These are phyloP conservation scores for Lamprologus callipterus DNA, from an alignment of 2,113 vertebrate genomes.

Conservation along the genomic window DNA sequence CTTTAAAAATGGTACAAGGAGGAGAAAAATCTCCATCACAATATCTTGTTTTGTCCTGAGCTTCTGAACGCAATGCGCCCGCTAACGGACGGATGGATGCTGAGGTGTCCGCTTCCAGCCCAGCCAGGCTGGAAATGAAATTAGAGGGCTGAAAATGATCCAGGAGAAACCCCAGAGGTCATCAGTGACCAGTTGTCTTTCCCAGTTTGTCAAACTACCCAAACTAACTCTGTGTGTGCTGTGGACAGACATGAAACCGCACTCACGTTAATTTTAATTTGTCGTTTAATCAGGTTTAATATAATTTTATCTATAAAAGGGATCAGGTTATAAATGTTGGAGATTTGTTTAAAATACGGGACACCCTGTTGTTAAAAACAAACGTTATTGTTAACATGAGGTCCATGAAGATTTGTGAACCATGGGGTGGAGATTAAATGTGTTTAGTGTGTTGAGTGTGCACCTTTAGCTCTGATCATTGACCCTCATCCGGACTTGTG, in stretches of 20 bases:
- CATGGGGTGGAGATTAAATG: background rate
- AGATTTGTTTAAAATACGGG: background rate
- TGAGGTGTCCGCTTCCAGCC: background rate
- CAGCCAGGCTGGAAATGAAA: background rate
- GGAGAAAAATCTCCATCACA: background rate
- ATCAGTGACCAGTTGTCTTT: background rate
- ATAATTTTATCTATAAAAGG: background rate
- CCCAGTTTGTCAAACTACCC: background rate
- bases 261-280: background rate
- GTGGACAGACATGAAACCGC: background rate
- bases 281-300: background rate
- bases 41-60: background rate
- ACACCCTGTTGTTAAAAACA: background rate
- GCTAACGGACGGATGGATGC: background rate
- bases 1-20: background rate
- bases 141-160: background rate
- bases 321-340: background rate
- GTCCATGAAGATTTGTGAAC: background rate
- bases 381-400: background rate
- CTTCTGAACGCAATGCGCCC: background rate
- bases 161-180: background rate
- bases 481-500: background rate
- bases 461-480: slow-evolving; percentile 14
- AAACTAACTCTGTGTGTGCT: background rate
- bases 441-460: background rate